Conservation (phyloP, 1,140 invertebrate species). For the Pseudachorutes palmiensis region DNA sequence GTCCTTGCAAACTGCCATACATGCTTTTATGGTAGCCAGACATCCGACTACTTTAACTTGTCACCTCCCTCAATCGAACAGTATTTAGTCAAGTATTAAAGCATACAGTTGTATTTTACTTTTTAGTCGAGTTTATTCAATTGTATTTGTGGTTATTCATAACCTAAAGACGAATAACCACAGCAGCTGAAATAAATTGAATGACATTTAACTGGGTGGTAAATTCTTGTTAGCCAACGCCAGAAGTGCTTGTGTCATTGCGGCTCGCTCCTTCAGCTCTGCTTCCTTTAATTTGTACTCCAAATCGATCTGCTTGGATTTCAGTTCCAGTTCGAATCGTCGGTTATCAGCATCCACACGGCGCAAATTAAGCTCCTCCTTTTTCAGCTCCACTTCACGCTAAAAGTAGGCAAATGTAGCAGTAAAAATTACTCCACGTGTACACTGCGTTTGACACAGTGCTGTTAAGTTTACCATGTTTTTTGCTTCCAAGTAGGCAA, state of each 20-base stretch:
- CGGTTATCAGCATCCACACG: neutral
- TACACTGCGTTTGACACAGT: no score
- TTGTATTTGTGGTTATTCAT: no score
- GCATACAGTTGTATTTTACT: no score
- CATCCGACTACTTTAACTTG: constrained; percentile 9
- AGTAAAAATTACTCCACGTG: no score
- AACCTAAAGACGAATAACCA: no score
- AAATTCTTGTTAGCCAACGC: no score
- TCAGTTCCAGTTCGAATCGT: constrained; percentile 10
- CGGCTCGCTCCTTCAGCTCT: neutral
- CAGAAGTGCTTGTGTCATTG: neutral
- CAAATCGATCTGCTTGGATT: neutral
- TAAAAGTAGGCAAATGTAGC: no score
- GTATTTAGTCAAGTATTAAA: constrained; percentile 11
- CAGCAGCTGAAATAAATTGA: no score
- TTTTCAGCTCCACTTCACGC: neutral
- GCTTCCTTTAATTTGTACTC: neutral
- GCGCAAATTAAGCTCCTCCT: constrained; percentile 3
- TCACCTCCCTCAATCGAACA: constrained; percentile 12
- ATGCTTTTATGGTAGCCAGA: constrained; percentile 13
- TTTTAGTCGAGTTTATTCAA: no score
- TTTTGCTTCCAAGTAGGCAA: no score
- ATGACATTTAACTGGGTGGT: neutral
- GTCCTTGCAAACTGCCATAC: constrained; percentile 21
- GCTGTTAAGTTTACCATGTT: no score